Conservation (phyloP, 2,797 vertebrate genomes). For the Arremon brunneinucha region DNA sequence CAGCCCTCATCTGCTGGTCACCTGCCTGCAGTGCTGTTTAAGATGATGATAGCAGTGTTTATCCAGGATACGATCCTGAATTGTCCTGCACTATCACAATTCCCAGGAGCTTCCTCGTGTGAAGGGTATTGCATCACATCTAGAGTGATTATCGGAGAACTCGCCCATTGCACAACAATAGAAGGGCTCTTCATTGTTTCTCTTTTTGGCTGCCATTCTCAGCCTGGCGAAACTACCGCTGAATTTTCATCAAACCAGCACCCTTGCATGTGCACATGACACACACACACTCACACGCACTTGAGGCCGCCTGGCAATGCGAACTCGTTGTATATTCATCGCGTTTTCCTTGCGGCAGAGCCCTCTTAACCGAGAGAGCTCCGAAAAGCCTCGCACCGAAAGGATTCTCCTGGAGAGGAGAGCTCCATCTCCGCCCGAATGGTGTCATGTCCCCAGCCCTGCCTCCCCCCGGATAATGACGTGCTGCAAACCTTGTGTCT, state of each 20-base stretch:
- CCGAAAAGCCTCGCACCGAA: not conserved
- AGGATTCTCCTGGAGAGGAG: not conserved
- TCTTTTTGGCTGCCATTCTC: not conserved
- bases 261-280: not conserved
- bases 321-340: slow-evolving; percentile 4
- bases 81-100: not conserved
- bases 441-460: not conserved
- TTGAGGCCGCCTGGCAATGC: not conserved
- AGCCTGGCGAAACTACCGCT: slow-evolving; percentile 42
- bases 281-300: not conserved
- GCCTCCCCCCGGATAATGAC: slow-evolving; percentile 19
- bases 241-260: slow-evolving; percentile 50
- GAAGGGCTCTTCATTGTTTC: slow-evolving; percentile 13
- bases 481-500: slow-evolving; percentile 48
- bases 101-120: not conserved
- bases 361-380: not conserved
- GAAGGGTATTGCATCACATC: not conserved
- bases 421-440: not conserved
- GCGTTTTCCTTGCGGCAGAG: not conserved
- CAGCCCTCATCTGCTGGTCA: slow-evolving; percentile 2
- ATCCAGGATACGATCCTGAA: not conserved
- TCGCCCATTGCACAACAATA: slow-evolving; percentile 27
- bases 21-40: slow-evolving; percentile 3
- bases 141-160: slow-evolving; percentile 60
- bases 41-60: slow-evolving; percentile 25